A percentile compares a stretch with the other conserved stretches of the same genome.
Conservation (phyloP, 2,113 vertebrate species). For the Paramisgurnus dabryanus region DNA sequence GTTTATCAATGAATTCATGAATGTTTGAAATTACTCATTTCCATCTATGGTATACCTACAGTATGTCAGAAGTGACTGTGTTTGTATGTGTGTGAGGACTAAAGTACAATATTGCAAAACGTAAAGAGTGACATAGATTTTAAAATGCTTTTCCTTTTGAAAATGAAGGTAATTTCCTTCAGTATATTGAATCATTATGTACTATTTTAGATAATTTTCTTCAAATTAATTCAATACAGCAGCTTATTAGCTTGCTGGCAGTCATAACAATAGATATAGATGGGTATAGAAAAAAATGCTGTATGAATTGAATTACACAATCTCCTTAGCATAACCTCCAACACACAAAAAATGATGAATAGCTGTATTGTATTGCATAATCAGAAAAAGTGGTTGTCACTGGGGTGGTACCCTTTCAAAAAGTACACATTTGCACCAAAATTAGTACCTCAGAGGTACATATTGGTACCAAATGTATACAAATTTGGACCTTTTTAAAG, state of each 20-base stretch:
- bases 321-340: not conserved
- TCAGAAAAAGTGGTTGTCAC: not conserved
- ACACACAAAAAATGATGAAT: not conserved
- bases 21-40: slow-evolving; percentile 26
- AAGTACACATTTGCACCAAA: not conserved
- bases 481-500: no score
- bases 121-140: not conserved
- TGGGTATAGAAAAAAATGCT: not conserved
- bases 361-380: not conserved
- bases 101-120: not conserved
- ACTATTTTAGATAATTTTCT: slow-evolving; percentile 9
- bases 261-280: slow-evolving; percentile 3
- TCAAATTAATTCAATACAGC: not conserved
- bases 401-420: not conserved
- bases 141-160: not conserved
- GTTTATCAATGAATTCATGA: not conserved
- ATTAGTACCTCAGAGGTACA: no score
- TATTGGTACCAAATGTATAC: no score
- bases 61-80: not conserved
- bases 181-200: not conserved
- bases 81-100: not conserved
- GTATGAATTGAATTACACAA: not conserved
- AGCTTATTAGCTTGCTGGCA: not conserved
- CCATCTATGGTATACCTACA: not conserved
- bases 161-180: not conserved